Base-by-base conservation (phyloP, 2,797 vertebrate genomes). In the Dermochelys coriacea region DNA sequence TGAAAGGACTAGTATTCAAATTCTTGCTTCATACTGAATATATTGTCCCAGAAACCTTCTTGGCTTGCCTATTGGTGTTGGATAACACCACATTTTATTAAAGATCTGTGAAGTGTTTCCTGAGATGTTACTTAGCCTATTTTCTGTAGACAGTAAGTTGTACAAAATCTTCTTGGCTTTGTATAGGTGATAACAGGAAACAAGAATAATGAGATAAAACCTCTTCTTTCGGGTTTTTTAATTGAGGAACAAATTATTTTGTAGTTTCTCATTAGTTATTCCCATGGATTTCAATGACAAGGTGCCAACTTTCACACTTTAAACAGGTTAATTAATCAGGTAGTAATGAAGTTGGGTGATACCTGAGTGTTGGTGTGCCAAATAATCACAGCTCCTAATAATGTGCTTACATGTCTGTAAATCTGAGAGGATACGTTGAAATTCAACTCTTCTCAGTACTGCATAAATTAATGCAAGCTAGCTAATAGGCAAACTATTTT, bases 281-380 rank as follows among this genome's bases (percentile, higher is more conserved):
- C 95, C 91, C 96, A 88, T 93, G 95, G 94, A 97, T 97, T 98
- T 97, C 97, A 98, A 97, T 98, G 98, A 98, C 98, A 98, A 98
- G 97, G 98, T 97, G 98, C 95, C 98, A 98, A 98, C 97, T 98
- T 98, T 98, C 98, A 98, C 98, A 98, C 98, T 97, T 98, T 98
- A 98, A 97, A 97, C 97, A 98, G 98, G 97, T 99, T 98, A 98
- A 98, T 98, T 99, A 99, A 98, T 98, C 98, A 98, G 98, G 98
- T 98, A 98, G 97, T 97, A 98, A 97, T 98, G 97, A 97, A 98
- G 97, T 97, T 96, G 98, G 98, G 98, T 98, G 98, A 98, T 98
- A 98, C 98, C 98, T 98, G 97, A 77, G 55, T 97, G 98, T 96
- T 98, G 97, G 95, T 97, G 94, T 96, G 97, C 94, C 31, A 78